Evolutionary conservation across 2,888 invertebrate genomes (phyloP), one percentile per base, ranked within the genome.

Genomic region (Hydraecia micacea): DNA sequence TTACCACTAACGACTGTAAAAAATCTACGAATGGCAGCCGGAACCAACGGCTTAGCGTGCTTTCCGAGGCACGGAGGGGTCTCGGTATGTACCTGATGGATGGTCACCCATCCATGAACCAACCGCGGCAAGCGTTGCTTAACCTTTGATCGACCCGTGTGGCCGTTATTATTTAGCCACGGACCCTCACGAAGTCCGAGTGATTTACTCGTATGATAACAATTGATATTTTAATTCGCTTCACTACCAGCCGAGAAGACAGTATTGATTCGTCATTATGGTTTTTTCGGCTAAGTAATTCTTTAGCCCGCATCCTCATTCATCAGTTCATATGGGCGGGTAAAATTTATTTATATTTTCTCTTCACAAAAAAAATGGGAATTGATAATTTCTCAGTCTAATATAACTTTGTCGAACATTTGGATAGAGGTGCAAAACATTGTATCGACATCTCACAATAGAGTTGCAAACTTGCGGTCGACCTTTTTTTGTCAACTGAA

Each of bases 191-290:
- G 13, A 60, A 60, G 2, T 0, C 11, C 7, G 13, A 60, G 6
- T 28, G 60, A 60, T 60, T 60, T 28, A n/a, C n/a, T n/a, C n/a
- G n/a, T n/a, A 60, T 60, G 2, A 15, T 39, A 11, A 49, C 36
- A 65, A 70, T 73, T 39, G 60, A 58, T 70, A 46, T 67, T 70
- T 73, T 60, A 58, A 76, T 76, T 71, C 1, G 32, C 0, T 76
- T 73, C 0, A 18, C 36, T 69, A 58, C 13, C 7, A 55, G n/a
- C n/a, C 11, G 5, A 55, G n/a, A n/a, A 11, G 11, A 55, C 25
- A n/a, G n/a, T n/a, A 4, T 0, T 55, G 25, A 28, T 1, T 60
- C 28, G 11, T 0, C 13, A 73, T 66, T 72, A 46, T 15, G 0
- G 7, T 28, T n/a, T 68, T 49, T 77, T 39, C 46, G 13, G 7